These are phyloP conservation scores for Tetramorium bicarinatum DNA, from an alignment of 2,888 invertebrate species.

Conservation along the genomic window DNA sequence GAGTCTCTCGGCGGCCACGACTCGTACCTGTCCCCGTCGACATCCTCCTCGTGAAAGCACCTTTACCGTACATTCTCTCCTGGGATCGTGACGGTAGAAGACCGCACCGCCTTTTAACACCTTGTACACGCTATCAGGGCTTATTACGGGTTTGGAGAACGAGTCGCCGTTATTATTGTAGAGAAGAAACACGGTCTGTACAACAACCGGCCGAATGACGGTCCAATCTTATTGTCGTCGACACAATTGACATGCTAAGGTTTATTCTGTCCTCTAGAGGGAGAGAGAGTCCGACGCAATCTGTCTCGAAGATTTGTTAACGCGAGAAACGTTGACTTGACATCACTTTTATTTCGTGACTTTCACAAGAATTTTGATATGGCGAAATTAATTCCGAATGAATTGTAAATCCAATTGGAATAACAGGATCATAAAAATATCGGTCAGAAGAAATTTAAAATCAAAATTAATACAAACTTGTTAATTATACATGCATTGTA, in stretches of 20 bases:
- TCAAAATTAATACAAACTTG: neutral
- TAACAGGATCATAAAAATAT: neutral
- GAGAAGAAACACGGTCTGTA: constrained; percentile 37
- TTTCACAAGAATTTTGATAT: neutral
- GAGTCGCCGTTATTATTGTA: constrained; percentile 68
- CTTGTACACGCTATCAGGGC: constrained; percentile 70
- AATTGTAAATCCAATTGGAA: neutral
- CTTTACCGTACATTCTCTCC: constrained; percentile 73
- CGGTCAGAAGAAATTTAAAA: neutral
- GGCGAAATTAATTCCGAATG: neutral
- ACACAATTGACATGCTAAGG: constrained; percentile 29
- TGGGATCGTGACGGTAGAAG: constrained; percentile 63
- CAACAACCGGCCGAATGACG: constrained; percentile 19
- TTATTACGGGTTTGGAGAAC: constrained; percentile 79
- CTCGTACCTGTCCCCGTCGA: constrained; percentile 73
- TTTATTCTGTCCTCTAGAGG: neutral
- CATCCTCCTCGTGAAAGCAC: constrained; percentile 74
- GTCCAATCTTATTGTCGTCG: constrained; percentile 36
- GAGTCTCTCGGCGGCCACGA: constrained; percentile 64
- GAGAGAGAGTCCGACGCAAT: neutral
- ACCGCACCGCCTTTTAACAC: constrained; percentile 65
- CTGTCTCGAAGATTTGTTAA: neutral
- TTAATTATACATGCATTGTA: neutral
- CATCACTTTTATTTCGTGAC: neutral
- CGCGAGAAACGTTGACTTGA: neutral